Evolutionary conservation across 2,113 vertebrate genomes (phyloP), one percentile per base, ranked within the genome.

Genomic region (Grantiella picta): DNA sequence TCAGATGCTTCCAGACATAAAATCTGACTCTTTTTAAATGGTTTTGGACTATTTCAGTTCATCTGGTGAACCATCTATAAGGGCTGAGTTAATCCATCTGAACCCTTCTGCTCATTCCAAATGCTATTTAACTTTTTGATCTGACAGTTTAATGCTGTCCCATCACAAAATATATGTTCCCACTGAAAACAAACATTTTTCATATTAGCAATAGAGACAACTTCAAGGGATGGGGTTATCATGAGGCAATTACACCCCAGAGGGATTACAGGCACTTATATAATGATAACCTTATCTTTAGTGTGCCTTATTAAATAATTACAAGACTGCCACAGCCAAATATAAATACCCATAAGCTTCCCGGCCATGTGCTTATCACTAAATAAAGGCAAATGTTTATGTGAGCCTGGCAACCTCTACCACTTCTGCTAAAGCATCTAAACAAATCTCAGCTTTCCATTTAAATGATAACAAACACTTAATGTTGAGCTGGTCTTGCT

Each of bases 171-270:
- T 97, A 97, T 95, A 97, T 95, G 93, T 95, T 95, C 79, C 77
- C 88, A 88, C 35, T 80, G 92, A 94, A 96, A 96, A 96, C 90
- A 96, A 97, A 90, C 89, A 94, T 94, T 96, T 97, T 96, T 97
- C 88, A 81, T 95, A 97, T 90, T 97, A 96, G 80, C 81, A 88
- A 86, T 63, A 91, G 64, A 75, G 57, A 78, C 52, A 90, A 90
- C 86, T 94, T 96, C 89, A 96, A 97, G 93, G 75, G 40, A 92
- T 95, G 88, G 96, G 95, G 96, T 97, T 97, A 97, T 97, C 94
- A 76, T 66, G 81, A 97, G 78, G 89, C 85, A 96, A 97, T 96
- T 96, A 71, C 38, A 93, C 95, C 86, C 95, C 84, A 87, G 92
- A 95, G 92, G 90, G 78, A 95, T 95, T 94, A 96, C 88, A 94